Conservation (phyloP, 2,113 vertebrate species). For the Puntigrus tetrazona region DNA sequence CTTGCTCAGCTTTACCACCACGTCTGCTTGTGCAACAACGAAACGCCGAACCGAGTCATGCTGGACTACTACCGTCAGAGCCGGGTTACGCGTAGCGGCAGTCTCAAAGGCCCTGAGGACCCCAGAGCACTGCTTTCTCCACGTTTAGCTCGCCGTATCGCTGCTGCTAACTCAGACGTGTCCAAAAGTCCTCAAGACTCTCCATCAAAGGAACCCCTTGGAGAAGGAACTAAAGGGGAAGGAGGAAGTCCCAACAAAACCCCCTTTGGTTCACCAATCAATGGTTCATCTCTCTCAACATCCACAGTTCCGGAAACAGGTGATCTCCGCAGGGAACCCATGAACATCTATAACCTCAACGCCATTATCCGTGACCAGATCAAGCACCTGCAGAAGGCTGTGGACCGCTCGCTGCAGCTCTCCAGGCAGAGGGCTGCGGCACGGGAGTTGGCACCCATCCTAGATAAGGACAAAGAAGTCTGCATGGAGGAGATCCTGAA, state of each 20-base stretch:
- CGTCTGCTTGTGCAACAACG: slow-evolving; percentile 96
- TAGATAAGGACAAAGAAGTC: slow-evolving; percentile 95
- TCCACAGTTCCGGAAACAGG: slow-evolving; percentile 83
- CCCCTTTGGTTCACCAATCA: slow-evolving; percentile 78
- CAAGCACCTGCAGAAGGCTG: slow-evolving; percentile 95
- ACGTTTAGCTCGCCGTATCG: slow-evolving; percentile 85
- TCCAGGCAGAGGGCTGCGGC: slow-evolving; percentile 92
- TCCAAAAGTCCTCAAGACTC: slow-evolving; percentile 80
- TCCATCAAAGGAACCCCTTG: slow-evolving; percentile 76
- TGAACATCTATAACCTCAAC: slow-evolving; percentile 99
- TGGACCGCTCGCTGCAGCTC: slow-evolving; percentile 92
- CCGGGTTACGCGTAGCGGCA: slow-evolving; percentile 86
- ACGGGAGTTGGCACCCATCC: slow-evolving; percentile 87
- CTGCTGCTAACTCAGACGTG: slow-evolving; percentile 73
- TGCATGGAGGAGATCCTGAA: slow-evolving; percentile 98
- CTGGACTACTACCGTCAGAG: slow-evolving; percentile 97
- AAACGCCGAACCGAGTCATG: slow-evolving; percentile 97
- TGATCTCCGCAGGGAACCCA: slow-evolving; percentile 94
- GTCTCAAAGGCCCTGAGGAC: slow-evolving; percentile 90
- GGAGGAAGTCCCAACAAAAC: slow-evolving; percentile 81
- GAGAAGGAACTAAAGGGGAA: slow-evolving; percentile 62
- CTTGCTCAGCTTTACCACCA: slow-evolving; percentile 98
- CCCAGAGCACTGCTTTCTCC: slow-evolving; percentile 89
- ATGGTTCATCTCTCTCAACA: slow-evolving; percentile 81
- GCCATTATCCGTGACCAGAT: slow-evolving; percentile 98